Evolutionary conservation across 2,888 invertebrate genomes (phyloP).

Genomic region (Cephus sareptanus): DNA sequence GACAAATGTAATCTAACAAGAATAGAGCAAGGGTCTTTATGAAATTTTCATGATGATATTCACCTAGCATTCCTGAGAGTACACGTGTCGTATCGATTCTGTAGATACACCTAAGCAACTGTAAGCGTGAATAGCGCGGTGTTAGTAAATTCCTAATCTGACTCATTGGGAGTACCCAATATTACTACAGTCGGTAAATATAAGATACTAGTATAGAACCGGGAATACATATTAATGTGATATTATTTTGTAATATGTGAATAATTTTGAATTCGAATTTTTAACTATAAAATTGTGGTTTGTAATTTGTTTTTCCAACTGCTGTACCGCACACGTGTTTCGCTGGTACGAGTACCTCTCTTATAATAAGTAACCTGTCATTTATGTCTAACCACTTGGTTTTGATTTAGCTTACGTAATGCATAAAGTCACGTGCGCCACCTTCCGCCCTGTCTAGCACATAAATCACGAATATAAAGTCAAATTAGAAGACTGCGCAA

Average conservation of each 20-base stretch:
- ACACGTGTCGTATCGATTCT: conserved; percentile 52
- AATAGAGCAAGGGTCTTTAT: neutral
- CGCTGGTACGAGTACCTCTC: neutral
- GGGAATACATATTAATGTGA: neutral
- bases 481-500: conserved; percentile 27
- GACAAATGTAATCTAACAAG: neutral
- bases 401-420: neutral
- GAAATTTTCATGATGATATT: conserved; percentile 13
- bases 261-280: neutral
- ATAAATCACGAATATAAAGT: conserved; percentile 23
- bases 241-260: neutral
- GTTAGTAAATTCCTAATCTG: conserved; percentile 49
- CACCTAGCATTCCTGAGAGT: conserved; percentile 42
- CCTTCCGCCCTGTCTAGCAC: neutral
- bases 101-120: conserved; percentile 24
- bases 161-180: conserved; percentile 42
- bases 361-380: neutral
- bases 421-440: neutral
- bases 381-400: neutral
- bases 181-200: neutral
- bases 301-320: neutral
- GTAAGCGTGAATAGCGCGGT: conserved; percentile 18
- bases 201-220: neutral
- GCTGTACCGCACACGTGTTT: neutral
- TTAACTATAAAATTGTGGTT: neutral